Conservation (phyloP, 2,888 invertebrate species). For the Synergus gifuensis region DNA sequence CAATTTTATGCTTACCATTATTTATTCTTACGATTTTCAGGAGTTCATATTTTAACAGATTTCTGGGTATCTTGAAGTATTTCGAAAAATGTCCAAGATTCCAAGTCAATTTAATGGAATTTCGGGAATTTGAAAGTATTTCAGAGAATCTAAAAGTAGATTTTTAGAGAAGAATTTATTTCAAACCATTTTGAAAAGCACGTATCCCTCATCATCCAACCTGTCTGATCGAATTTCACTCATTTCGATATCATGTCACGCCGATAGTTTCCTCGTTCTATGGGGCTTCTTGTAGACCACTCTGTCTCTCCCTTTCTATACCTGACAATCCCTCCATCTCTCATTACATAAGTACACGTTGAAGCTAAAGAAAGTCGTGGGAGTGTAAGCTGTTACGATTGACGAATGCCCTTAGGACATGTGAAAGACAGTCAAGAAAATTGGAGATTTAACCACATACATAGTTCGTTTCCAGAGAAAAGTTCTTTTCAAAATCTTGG, state of each 20-base stretch:
- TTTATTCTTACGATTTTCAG: no score
- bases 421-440: conserved; percentile 6
- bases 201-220: background rate
- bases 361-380: conserved; percentile 56
- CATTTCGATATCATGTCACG: conserved; percentile 26
- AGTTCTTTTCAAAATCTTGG: background rate
- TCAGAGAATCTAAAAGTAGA: no score
- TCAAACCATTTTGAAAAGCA: background rate
- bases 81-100: no score
- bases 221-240: conserved; percentile 30
- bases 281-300: conserved; percentile 54
- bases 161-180: background rate
- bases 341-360: conserved; percentile 49
- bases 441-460: background rate
- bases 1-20: no score
- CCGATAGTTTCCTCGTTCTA: conserved; percentile 48
- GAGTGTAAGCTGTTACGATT: conserved; percentile 49
- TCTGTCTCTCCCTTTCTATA: conserved; percentile 22
- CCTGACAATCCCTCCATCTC: conserved; percentile 16
- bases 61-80: no score
- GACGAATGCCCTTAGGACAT: conserved; percentile 13
- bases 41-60: no score
- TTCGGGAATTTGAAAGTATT: no score
- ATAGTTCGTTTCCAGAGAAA: background rate
- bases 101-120: no score